Base-by-base conservation (phyloP, 1,140 invertebrate genomes). In the Drosophila albomicans region DNA sequence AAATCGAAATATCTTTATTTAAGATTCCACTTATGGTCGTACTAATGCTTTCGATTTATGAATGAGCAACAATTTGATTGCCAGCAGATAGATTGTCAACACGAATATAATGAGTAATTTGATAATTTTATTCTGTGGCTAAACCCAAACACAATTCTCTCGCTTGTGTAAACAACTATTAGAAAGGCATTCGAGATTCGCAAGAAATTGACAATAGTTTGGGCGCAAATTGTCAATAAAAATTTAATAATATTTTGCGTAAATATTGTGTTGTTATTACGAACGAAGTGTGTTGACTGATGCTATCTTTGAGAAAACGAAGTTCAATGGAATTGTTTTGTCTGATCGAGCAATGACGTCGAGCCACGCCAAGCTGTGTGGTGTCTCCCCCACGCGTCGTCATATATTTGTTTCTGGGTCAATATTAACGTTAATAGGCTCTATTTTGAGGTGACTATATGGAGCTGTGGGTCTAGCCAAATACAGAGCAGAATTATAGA, bases 291-390 rank as follows among this genome's bases (percentile, higher is more conserved):
- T 43, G 67, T 41, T 51, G 62, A 52, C 56, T 82, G 65, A 75
- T 73, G 73, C 66, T 69, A 64, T 62, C 67, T 66, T 51, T 59
- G 59, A 25, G 20, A 70, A 81, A 70, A 10, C 71, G 79, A 43
- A 80, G 72, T 87, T 87, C 84, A 88, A 82, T 80, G 77, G 84
- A 87, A 87, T 82, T 88, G 84, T 75, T 87, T 76, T 76, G 43
- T 48, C 52, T 64, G 15, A 35, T 7, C 32, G 56, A 41, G 49
- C 71, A 70, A 75, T 75, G 78, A 78, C 78, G 78, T 64, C 65
- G 25, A 59, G 35, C 8, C 35, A 10, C 7, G 8, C 35, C 35
- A 38, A 25, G 20, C 20, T 25, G 48, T 65, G 15, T 69, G 45
- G 25, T 48, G 41, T 11, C 28, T 32, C 7, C 30, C 79, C 79